Evolutionary conservation across 1,140 invertebrate species (phyloP).

Genomic region (Drosophila equinoxialis): DNA sequence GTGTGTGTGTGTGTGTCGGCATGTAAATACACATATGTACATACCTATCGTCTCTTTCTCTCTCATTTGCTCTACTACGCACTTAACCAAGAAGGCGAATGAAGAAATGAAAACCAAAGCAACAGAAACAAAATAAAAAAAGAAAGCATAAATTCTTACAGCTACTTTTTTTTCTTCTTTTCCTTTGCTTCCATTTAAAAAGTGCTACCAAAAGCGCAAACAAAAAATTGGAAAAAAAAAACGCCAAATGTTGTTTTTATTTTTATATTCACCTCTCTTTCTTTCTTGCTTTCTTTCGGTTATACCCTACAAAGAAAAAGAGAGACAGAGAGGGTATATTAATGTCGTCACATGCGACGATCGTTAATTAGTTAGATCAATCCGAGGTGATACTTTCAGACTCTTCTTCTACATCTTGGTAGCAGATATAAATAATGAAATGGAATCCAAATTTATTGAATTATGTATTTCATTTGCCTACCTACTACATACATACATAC

Average conservation of each 20-base stretch:
- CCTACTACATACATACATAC: too few species aligned
- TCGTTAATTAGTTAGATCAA: too few species aligned
- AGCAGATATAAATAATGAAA: too few species aligned
- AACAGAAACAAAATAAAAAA: conserved; percentile 23
- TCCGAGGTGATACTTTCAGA: too few species aligned
- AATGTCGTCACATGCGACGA: background rate
- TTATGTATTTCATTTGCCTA: too few species aligned
- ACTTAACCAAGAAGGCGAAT: conserved; percentile 29
- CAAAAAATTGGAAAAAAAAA: conserved; percentile 19
- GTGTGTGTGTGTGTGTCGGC: background rate
- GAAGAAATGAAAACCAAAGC: background rate
- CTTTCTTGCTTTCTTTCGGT: background rate
- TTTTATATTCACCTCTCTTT: conserved; percentile 6
- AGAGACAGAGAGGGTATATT: background rate
- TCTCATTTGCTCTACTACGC: conserved; percentile 38
- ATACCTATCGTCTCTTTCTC: conserved; percentile 14
- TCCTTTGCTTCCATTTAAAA: conserved; percentile 50
- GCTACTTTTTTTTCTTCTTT: conserved; percentile 23
- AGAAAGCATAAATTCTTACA: conserved; percentile 51
- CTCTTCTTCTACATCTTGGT: too few species aligned
- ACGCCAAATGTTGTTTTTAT: conserved; percentile 18
- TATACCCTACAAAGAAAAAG: background rate
- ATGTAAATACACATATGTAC: conserved; percentile 49
- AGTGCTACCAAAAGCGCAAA: conserved; percentile 61
- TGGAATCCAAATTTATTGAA: too few species aligned